Percentiles rank a stretch among this genome's conserved stretches.
These are phyloP conservation scores for Drosophila infuscata DNA, from an alignment of 2,888 invertebrate species.

Conservation along the genomic window DNA sequence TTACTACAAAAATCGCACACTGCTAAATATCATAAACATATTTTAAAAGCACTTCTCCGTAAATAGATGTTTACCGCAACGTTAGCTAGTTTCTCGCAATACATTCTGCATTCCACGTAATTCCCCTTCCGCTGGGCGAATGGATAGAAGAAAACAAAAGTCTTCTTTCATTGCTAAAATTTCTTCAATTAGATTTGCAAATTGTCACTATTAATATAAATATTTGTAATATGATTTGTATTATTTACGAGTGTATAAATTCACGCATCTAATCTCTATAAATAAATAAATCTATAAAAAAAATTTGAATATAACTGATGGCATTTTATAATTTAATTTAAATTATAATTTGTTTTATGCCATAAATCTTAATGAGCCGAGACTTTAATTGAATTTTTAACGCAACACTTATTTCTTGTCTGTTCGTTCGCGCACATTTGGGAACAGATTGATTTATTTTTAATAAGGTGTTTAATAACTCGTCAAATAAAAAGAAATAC, in stretches of 20 bases:
- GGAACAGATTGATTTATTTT: slow-evolving; percentile 54
- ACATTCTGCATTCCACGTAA: no score
- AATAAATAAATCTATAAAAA: background rate
- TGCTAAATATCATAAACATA: background rate
- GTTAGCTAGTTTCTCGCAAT: slow-evolving; percentile 12
- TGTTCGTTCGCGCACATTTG: slow-evolving; percentile 32
- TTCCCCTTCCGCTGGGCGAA: background rate
- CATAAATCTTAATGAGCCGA: background rate
- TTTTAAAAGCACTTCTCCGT: background rate
- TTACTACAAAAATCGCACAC: background rate
- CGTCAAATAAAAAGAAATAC: slow-evolving; percentile 18
- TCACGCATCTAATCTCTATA: background rate
- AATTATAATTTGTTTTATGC: background rate
- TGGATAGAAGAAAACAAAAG: no score
- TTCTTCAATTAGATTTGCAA: background rate
- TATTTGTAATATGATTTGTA: background rate
- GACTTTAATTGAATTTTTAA: slow-evolving; percentile 7
- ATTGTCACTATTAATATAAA: background rate
- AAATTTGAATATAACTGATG: background rate
- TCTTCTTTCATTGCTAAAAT: background rate
- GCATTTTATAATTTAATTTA: background rate
- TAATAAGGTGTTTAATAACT: slow-evolving; percentile 57
- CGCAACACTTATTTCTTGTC: slow-evolving; percentile 6
- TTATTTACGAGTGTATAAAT: background rate
- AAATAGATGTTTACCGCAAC: background rate